Evolutionary conservation across 1,140 invertebrate genomes (phyloP), one percentile per base, ranked within the genome.

Genomic region (Euwallacea fornicatus): DNA sequence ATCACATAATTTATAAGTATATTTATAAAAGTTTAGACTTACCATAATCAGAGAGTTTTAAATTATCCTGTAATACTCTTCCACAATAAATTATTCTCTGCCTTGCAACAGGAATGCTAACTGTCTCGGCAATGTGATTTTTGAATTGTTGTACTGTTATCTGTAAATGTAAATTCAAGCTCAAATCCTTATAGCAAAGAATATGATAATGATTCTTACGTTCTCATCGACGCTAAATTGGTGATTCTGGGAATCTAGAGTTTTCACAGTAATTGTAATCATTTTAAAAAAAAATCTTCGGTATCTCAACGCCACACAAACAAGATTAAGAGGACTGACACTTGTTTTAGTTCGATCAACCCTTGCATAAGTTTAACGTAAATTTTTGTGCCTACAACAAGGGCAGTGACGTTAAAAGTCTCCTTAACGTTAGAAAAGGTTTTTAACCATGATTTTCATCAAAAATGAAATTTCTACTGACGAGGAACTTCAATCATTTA

Each of bases 21-120:
- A 3, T n/a, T 42, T 56, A 8, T 66, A 61, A 60, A 15, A 33
- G 21, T 33, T 33, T 33, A 33, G 54, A 80, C 82, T 83, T 86
- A 96, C 94, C 92, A 86, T 94, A 95, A 79, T 96, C 93, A 76
- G 86, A 87, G 41, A 98, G 83, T 80, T 90, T 91, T 75, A 92
- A 93, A n/a, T 94, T 93, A 88, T 98, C 94, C 78, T 92, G 90
- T 55, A 98, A 83, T 65, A 98, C 94, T 81, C 93, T 84, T 9
- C 96, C 95, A 83, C 93, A 96, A 82, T 95, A 97, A 73, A 98
- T 98, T 41, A 98, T 86, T 71, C 95, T 86, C 79, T 97, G 95
- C 16, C 90, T 88, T 66, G 93, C 90, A 41, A 89, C 88, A 43
- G 91, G 83, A 74, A 97, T 91, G 66, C 87, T 88, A 42, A 95